Conservation (phyloP, 2,113 vertebrate species). For the Sylvicapra grimmia region DNA sequence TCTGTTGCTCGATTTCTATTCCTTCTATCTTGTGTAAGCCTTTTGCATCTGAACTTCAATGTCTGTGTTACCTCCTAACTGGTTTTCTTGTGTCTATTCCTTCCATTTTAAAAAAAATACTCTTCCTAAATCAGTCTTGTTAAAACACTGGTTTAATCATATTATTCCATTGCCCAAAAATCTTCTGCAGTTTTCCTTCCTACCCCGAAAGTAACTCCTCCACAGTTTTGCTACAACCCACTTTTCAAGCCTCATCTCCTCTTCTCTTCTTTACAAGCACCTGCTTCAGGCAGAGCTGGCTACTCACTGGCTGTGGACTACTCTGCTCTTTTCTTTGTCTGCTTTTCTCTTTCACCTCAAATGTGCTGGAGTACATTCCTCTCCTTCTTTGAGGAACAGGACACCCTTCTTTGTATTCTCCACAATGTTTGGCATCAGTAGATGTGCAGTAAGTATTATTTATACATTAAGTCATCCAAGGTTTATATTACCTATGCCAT, state of each 20-base stretch:
- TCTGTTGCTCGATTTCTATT: background rate
- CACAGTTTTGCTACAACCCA: background rate
- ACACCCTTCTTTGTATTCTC: background rate
- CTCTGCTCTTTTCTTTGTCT: background rate
- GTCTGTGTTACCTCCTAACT: background rate
- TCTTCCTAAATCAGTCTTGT: background rate
- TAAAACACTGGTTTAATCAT: background rate
- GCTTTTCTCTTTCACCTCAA: background rate
- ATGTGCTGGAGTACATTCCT: background rate
- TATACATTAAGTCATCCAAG: background rate
- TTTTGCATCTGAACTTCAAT: background rate
- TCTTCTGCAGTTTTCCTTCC: background rate
- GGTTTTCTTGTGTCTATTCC: background rate
- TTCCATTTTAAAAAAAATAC: background rate
- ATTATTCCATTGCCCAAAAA: background rate
- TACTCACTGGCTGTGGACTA: background rate
- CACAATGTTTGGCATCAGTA: background rate
- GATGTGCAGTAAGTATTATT: background rate
- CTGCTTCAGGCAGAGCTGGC: background rate
- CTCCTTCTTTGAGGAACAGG: background rate
- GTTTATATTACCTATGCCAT: background rate
- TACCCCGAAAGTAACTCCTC: background rate
- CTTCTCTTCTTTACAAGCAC: background rate
- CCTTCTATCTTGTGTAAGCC: background rate
- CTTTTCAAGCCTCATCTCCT: background rate